phyloP scores from a whole-genome alignment of 2,113 vertebrate genomes.

The Pterocles gutturalis region DNA sequence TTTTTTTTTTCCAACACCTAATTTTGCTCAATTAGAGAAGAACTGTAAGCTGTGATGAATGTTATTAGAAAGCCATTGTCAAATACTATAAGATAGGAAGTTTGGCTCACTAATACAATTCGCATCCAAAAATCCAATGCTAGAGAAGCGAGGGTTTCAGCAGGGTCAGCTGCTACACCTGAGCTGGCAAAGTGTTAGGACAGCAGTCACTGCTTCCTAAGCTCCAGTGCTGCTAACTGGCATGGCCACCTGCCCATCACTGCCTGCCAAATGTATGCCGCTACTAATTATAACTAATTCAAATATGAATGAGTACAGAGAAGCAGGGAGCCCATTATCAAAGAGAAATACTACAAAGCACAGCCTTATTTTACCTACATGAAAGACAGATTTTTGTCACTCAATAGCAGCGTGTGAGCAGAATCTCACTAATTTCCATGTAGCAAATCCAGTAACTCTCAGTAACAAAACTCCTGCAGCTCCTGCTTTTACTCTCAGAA shows the following conservation, averaged over 20 bases:
- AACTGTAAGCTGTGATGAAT: not conserved
- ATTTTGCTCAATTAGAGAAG: not conserved
- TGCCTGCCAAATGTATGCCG: conserved; percentile 31
- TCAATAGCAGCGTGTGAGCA: not conserved
- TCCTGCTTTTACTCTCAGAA: not conserved
- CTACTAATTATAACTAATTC: conserved; percentile 8
- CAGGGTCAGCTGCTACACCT: conserved; percentile 7
- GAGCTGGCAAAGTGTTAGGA: conserved; percentile 9
- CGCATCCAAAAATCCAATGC: not conserved
- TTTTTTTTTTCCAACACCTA: not conserved
- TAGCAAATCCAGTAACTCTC: not conserved
- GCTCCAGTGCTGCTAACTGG: conserved; percentile 6
- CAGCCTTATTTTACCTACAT: not conserved
- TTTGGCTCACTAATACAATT: not conserved
- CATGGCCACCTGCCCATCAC: conserved; percentile 5
- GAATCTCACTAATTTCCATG: not conserved
- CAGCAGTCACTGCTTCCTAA: conserved; percentile 3
- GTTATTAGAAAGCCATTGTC: not conserved
- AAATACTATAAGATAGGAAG: not conserved
- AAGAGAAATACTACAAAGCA: conserved; percentile 19
- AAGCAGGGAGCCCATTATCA: conserved; percentile 26
- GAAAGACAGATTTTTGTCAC: conserved; percentile 15
- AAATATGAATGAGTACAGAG: not conserved
- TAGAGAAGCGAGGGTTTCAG: not conserved
- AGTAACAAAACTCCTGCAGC: not conserved